Base-by-base conservation (phyloP, 2,113 vertebrate species). In the Eubucco bourcierii region DNA sequence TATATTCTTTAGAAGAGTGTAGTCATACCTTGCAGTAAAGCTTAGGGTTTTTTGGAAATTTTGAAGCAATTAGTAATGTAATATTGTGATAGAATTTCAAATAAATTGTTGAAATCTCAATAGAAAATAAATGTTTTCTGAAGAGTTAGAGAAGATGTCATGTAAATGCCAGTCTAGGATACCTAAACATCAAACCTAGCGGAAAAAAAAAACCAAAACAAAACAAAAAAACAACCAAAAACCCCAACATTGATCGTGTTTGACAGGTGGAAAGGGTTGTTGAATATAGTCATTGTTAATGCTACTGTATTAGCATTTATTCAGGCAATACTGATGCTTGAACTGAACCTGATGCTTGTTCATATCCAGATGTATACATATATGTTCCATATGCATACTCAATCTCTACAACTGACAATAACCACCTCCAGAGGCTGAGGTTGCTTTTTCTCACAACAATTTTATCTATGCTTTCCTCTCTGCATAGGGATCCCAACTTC, bases 111-210 rank as follows among this genome's bases (percentile, higher is more conserved):
- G 70, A 95, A 95, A 95, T 75, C 14, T 27, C 33, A 67, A 46
- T 23, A 58, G 31, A 78, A 90, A 94, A 95, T 80, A 94, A 92
- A 87, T 34, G 50, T 39, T 53, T 84, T 95, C 85, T 66, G 75
- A 94, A 88, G 37, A 71, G 29, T 83, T 73, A 79, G 8, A 90
- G 70, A 84, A 76, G n/a, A 71, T 90, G 41, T 81, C 85, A 94
- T 67, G 80, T 65, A 95, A 97, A 95, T 88, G 84, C 90, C 95
- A 95, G 46, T 90, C 75, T 92, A 37, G 74, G 67, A 74, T 68
- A 84, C 9, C 29, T 80, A 93, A 96, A 92, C 63, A 83, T 68
- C 94, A 41, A 29, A 83, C 95, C 90, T 91, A n/a, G n/a, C 20
- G 72, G 27, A n/a, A 67, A 61, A 84, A 96, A 87, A 73, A 84